Conservation (phyloP, 2,113 vertebrate species). For the Hyperopisus bebe region DNA sequence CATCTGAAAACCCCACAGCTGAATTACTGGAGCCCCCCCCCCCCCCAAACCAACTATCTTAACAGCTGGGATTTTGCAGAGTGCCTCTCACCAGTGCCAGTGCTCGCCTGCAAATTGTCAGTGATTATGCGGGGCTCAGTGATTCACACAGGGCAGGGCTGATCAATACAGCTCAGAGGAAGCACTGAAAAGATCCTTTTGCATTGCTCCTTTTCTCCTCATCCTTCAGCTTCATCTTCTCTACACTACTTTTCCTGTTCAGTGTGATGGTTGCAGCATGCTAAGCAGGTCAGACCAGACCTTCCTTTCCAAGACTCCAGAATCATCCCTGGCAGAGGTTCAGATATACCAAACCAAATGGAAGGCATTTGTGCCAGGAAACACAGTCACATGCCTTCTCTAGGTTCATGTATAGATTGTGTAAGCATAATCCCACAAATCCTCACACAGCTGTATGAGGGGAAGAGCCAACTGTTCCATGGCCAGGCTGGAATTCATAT, state of each 20-base stretch:
- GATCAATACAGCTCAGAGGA: neutral
- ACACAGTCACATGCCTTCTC: neutral
- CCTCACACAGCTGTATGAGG: neutral
- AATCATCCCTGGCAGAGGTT: neutral
- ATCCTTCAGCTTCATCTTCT: neutral
- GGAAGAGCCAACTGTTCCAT: neutral
- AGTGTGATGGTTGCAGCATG: neutral
- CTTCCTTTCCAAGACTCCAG: neutral
- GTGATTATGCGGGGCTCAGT: neutral
- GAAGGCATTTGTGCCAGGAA: neutral
- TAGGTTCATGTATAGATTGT: neutral
- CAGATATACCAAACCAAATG: neutral
- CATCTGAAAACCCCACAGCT: neutral
- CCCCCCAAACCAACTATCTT: neutral
- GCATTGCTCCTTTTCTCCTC: neutral
- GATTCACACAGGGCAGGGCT: neutral
- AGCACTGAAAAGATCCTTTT: neutral
- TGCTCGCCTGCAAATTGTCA: neutral
- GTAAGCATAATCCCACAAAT: neutral
- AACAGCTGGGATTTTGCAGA: neutral
- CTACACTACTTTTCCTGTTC: neutral
- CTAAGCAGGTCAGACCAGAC: neutral
- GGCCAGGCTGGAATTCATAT: neutral
- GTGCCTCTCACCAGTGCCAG: neutral
- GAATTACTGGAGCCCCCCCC: neutral